Evolutionary conservation across 2,888 invertebrate genomes (phyloP), one percentile per base, ranked within the genome.

Genomic region (Taenaris catops): DNA sequence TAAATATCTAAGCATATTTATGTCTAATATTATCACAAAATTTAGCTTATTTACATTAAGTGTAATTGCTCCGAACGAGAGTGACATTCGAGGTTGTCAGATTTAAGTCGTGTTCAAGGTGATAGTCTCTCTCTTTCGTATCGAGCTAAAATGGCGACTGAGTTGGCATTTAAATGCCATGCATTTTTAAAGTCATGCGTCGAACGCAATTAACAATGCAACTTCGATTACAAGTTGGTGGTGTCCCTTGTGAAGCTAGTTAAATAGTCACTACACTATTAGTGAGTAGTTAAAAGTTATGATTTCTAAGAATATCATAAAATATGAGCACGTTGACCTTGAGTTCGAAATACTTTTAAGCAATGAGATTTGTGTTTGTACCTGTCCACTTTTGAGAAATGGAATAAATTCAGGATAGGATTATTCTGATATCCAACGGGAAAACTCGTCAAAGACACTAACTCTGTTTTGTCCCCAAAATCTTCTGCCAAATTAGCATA

Each of bases 111-210:
- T 59, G 67, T 71, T 80, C 83, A 84, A 84, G 86, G 84, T 72
- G 80, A 83, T 78, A 81, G 78, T 73, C 78, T 74, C 80, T 75
- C 73, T 73, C 71, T 71, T 70, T 76, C 68, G 65, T 63, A 63
- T 68, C 71, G 75, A 63, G 63, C 71, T 69, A 76, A 81, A 79
- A 81, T 80, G 83, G 84, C 83, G 81, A 59, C 72, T 58, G 62
- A 58, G 67, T 67, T 86, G 84, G 75, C 83, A 84, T 86, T 84
- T 86, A 86, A 86, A 86, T 84, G 84, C 83, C 86, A 84, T 78
- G 72, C 75, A 70, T 83, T 86, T 84, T 84, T 83, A 81, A 76
- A 83, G 73, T 75, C 79, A 74, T 71, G 58, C 73, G 64, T 67
- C 72, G 70, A 68, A 72, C 63, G 71, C 70, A 84, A 83, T 84